Conservation (phyloP, 1,140 invertebrate species). For the Laupala kohalensis region DNA sequence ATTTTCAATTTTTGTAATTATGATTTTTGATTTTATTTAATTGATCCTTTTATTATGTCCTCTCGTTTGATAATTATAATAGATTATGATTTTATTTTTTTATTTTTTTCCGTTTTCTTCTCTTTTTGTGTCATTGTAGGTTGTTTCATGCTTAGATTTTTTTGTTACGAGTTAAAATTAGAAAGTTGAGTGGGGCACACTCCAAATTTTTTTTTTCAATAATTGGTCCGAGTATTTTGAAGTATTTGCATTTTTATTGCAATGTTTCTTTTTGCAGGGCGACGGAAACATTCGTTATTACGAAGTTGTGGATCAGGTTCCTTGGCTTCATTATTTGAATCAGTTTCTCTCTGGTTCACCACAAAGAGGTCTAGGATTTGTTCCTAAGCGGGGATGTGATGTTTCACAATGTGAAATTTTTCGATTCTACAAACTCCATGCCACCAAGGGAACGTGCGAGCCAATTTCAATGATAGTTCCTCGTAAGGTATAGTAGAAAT, state of each 20-base stretch:
- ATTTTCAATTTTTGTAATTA: too few species aligned
- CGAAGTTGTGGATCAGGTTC: conserved; percentile 72
- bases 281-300: conserved; percentile 92
- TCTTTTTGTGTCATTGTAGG: too few species aligned
- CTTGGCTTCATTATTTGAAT: conserved; percentile 79
- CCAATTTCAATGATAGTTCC: conserved; percentile 92
- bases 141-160: not conserved
- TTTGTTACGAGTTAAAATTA: too few species aligned
- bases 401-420: conserved; percentile 71
- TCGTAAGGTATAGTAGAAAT: conserved; percentile 52
- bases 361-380: conserved; percentile 74
- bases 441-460: conserved; percentile 72
- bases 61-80: not conserved
- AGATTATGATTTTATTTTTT: too few species aligned
- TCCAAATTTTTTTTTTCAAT: not conserved
- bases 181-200: too few species aligned
- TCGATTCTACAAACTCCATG: conserved; percentile 85
- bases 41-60: not conserved
- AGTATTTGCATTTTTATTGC: not conserved
- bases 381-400: conserved; percentile 87
- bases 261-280: conserved; percentile 41
- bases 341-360: conserved; percentile 84
- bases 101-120: not conserved
- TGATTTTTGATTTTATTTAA: too few species aligned
- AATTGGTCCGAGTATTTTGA: not conserved